phyloP scores from a whole-genome alignment of 30 jellyfish, hydroid and myxozoan species.

The Cassiopea xamachana region DNA sequence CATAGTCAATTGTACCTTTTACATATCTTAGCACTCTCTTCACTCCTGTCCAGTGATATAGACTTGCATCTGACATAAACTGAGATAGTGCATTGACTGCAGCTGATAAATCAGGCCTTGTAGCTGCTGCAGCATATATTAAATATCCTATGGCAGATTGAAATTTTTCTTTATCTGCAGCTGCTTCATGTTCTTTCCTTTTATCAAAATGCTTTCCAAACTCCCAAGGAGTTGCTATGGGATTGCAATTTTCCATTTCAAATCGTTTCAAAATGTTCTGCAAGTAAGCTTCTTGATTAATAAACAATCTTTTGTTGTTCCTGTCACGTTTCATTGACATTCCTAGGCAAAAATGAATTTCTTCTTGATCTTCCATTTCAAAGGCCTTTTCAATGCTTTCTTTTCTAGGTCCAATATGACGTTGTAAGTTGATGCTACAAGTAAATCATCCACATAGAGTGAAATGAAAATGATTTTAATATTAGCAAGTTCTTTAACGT shows the following conservation, averaged over 20 bases:
- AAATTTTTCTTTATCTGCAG: neutral
- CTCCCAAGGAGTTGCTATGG: conserved; percentile 54
- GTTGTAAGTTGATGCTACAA: conserved; percentile 2
- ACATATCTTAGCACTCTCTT: neutral
- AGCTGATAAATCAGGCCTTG: conserved; percentile 54
- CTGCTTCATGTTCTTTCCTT: neutral
- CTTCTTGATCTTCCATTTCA: conserved; percentile 32
- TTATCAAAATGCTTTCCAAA: conserved; percentile 1
- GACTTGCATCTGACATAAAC: conserved; percentile 32
- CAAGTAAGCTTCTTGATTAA: conserved; percentile 17
- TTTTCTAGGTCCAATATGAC: neutral
- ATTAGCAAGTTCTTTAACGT: conserved; percentile 4
- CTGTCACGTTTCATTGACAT: conserved; percentile 33
- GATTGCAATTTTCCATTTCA: conserved; percentile 35
- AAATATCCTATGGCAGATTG: neutral
- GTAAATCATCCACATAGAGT: conserved; percentile 33
- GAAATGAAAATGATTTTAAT: neutral
- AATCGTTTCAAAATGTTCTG: conserved; percentile 13
- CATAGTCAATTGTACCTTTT: neutral
- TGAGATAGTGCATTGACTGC: conserved; percentile 16
- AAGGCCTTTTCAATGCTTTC: neutral
- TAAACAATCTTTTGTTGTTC: neutral
- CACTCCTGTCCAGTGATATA: conserved; percentile 42
- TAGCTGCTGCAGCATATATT: conserved; percentile 33
- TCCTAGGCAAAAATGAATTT: conserved; percentile 5